Evolutionary conservation across 2,888 invertebrate genomes (phyloP), one percentile per base, ranked within the genome.

Genomic region (Blastobasis lacticolella): DNA sequence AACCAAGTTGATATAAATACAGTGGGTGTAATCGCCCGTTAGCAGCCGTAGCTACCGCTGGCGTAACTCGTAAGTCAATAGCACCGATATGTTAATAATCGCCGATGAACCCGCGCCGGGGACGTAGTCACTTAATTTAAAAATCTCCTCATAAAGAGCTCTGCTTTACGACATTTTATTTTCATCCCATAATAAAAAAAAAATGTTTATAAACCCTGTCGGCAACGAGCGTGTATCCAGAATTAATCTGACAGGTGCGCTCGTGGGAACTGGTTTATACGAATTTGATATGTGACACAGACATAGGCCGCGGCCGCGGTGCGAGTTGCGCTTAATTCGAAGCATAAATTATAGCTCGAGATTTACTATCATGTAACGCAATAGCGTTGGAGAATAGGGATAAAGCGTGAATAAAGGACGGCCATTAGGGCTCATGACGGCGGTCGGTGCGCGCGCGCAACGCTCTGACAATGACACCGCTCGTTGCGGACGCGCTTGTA

Each of bases 251-350:
- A 81, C 83, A 78, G 77, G 77, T 81, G 82, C 73, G 70, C 58
- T 67, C 69, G 67, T 70, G 70, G 66, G 72, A 78, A 80, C 77
- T 51, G 62, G 78, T 77, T 73, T 66, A 63, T 66, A 70, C 67
- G 69, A 73, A 75, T 80, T 80, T 78, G 77, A 79, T 78, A 79
- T 78, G 80, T 78, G 79, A 78, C 79, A 75, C 70, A 69, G 63
- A 64, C 69, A 73, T 68, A 82, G 81, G 81, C 81, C 69, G 71
- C 73, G 75, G 69, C 81, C 70, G 78, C 80, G 75, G 76, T 75
- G 78, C 23, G 23, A 23, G 23, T 23, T 23, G 23, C 23, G 23
- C 75, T 81, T 78, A 81, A 82, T 82, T 78, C 72, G 73, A 74
- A 62, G 71, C 73, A 81, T 83, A 81, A 76, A 81, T 81, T 76